phyloP scores from a whole-genome alignment of 2,113 vertebrate genomes.

The Pseudonaja textilis region DNA sequence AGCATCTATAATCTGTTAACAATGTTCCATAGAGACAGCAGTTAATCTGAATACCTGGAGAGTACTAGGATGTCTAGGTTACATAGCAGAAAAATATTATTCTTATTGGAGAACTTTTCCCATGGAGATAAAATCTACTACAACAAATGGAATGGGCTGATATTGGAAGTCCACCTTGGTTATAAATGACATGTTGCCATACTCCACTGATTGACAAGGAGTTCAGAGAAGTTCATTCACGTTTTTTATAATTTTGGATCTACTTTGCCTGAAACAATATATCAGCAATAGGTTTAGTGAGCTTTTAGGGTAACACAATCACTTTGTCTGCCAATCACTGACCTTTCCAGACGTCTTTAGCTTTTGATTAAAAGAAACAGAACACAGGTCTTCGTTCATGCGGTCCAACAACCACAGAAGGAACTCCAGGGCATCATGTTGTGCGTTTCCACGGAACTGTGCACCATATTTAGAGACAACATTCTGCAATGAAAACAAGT shows the following conservation, averaged over 20 bases:
- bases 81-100: neutral
- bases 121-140: neutral
- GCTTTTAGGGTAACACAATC: neutral
- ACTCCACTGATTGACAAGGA: neutral
- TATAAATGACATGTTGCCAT: neutral
- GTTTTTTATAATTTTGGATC: neutral
- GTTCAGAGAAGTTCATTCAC: neutral
- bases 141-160: neutral
- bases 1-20: neutral
- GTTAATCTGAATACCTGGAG: neutral
- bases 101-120: neutral
- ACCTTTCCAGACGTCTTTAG: slow-evolving; percentile 73
- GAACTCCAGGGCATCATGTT: slow-evolving; percentile 94
- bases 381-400: slow-evolving; percentile 87
- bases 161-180: neutral
- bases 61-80: neutral
- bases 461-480: slow-evolving; percentile 87
- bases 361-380: slow-evolving; percentile 62
- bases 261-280: neutral
- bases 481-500: slow-evolving; percentile 69
- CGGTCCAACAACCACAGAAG: slow-evolving; percentile 92
- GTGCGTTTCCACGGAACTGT: slow-evolving; percentile 90
- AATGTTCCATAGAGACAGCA: neutral
- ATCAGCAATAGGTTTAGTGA: neutral
- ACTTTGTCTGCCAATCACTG: slow-evolving; percentile 41